A percentile compares a stretch with the other conserved stretches of the same genome.
Evolutionary conservation across 2,797 vertebrate species (phyloP).

Genomic region (Paguma larvata): DNA sequence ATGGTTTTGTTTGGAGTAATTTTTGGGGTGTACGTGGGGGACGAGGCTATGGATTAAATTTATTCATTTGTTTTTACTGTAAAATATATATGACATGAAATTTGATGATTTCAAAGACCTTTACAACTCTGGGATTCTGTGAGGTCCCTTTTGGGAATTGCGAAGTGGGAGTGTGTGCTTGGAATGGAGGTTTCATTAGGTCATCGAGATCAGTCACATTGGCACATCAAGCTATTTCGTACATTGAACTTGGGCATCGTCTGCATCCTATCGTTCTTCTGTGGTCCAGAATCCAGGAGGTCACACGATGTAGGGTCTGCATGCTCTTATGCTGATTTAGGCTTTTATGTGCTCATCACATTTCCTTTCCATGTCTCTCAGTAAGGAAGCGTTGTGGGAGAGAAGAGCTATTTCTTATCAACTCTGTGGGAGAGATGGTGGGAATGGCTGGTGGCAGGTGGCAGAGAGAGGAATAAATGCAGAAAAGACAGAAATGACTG

Average conservation of each 20-base stretch:
- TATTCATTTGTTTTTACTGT: background rate
- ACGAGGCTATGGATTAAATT: background rate
- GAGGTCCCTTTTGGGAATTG: background rate
- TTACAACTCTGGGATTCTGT: background rate
- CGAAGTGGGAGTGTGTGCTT: background rate
- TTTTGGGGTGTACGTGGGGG: background rate
- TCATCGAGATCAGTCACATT: background rate
- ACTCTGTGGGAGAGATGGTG: background rate
- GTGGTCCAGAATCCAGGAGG: background rate
- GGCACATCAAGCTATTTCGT: background rate
- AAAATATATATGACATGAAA: background rate
- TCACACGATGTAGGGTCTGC: rapidly evolving
- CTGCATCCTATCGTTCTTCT: background rate
- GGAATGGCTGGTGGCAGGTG: background rate
- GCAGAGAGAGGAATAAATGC: background rate
- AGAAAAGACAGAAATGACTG: background rate
- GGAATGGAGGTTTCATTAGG: background rate
- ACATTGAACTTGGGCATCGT: background rate
- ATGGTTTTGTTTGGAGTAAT: background rate
- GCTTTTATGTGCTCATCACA: background rate
- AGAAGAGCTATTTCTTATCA: background rate
- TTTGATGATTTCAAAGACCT: background rate
- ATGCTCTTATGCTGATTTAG: background rate
- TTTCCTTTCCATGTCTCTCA: background rate
- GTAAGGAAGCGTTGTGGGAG: background rate